A percentile compares a stretch with the other conserved stretches of the same genome.
These are phyloP conservation scores for Caenorhabditis virilis DNA, from an alignment of 2,888 invertebrate species.

Conservation along the genomic window DNA sequence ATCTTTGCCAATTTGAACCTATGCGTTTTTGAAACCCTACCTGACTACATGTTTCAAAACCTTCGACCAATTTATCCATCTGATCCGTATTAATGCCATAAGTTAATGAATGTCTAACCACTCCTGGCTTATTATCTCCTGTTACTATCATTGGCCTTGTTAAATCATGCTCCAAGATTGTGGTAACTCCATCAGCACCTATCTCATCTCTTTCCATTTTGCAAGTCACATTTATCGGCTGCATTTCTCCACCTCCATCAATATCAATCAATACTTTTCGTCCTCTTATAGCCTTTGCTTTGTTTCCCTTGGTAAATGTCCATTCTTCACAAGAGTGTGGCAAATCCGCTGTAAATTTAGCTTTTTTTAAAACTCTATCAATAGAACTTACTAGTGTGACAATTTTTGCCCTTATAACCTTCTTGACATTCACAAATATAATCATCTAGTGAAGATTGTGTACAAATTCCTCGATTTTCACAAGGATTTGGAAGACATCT, in stretches of 20 bases:
- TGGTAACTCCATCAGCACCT: constrained; percentile 43
- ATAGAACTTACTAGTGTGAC: constrained; percentile 57
- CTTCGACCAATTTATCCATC: constrained; percentile 63
- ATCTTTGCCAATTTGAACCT: not conserved
- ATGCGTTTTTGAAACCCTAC: constrained; percentile 11
- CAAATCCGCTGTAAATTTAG: constrained; percentile 41
- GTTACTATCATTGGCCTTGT: constrained; percentile 53
- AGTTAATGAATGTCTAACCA: constrained; percentile 54
- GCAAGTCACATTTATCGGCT: constrained; percentile 57
- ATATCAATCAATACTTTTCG: constrained; percentile 60
- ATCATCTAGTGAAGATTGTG: constrained; percentile 50
- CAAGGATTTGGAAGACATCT: constrained; percentile 63
- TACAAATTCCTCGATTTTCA: constrained; percentile 58
- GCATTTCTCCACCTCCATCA: constrained; percentile 63
- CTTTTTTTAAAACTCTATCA: not conserved
- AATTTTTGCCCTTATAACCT: constrained; percentile 60
- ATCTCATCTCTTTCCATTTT: constrained; percentile 43
- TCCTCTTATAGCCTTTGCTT: constrained; percentile 31
- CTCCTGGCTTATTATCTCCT: constrained; percentile 62
- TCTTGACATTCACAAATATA: constrained; percentile 55
- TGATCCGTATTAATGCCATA: constrained; percentile 54
- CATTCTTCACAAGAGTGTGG: constrained; percentile 65
- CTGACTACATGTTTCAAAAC: constrained; percentile 62
- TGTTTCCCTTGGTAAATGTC: constrained; percentile 39
- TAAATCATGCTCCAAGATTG: constrained; percentile 50